Conservation (phyloP, 2,113 vertebrate species). For the Sceloporus tristichus region DNA sequence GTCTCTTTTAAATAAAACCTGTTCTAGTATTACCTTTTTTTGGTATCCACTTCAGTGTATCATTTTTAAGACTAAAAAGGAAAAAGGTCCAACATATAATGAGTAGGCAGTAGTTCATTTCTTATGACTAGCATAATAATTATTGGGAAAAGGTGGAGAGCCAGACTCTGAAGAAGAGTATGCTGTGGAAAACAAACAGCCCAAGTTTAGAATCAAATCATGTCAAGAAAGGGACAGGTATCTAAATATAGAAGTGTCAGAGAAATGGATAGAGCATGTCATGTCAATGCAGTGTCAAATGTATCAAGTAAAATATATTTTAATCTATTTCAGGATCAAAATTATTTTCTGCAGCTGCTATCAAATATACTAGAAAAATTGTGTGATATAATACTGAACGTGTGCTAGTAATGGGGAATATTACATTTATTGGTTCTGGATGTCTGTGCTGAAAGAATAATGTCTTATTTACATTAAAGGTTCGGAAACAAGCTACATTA, state of each 20-base stretch:
- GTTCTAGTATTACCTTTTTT: no score
- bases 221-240: background rate
- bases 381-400: slow-evolving; percentile 1
- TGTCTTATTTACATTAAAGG: background rate
- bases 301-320: slow-evolving; percentile 14
- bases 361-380: background rate
- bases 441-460: background rate
- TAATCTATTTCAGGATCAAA: slow-evolving; percentile 14
- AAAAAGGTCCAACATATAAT: background rate
- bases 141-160: background rate
- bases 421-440: background rate
- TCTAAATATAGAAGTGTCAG: slow-evolving; percentile 4
- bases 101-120: background rate
- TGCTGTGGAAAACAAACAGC: background rate
- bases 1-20: no score
- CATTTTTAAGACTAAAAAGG: no score
- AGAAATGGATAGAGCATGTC: slow-evolving; percentile 10
- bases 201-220: background rate
- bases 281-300: slow-evolving; percentile 1
- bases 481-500: background rate
- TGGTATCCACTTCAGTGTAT: no score
- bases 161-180: background rate
- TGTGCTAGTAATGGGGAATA: background rate
- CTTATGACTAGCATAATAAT: background rate
- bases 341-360: slow-evolving; percentile 10